Percentiles rank a stretch among this genome's conserved stretches.
phyloP scores from a whole-genome alignment of 2,797 vertebrate species.

The Darevskia mixta region DNA sequence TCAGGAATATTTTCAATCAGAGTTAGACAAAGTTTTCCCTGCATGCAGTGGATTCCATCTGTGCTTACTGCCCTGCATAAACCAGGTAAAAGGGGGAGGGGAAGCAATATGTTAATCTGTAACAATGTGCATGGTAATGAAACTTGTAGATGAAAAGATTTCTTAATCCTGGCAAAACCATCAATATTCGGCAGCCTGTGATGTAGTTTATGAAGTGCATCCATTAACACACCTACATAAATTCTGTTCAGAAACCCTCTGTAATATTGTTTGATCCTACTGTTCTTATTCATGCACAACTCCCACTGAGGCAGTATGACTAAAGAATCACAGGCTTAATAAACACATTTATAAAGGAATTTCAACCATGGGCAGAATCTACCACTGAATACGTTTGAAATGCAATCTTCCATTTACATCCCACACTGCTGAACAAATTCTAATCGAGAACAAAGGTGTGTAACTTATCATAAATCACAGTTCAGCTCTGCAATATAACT shows the following conservation, averaged over 20 bases:
- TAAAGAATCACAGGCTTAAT: slow-evolving; percentile 19
- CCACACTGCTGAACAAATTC: slow-evolving; percentile 29
- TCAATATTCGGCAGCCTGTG: slow-evolving; percentile 22
- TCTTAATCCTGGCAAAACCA: slow-evolving; percentile 15
- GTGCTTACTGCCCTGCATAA: slow-evolving; percentile 11
- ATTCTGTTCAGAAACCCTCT: slow-evolving; percentile 30
- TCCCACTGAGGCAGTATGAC: neutral
- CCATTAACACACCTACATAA: slow-evolving; percentile 1
- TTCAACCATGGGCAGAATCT: slow-evolving; percentile 1
- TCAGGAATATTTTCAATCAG: neutral
- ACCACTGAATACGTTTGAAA: slow-evolving; percentile 14
- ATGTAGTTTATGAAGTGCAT: slow-evolving; percentile 37
- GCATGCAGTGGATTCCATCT: neutral
- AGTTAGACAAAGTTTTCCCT: neutral
- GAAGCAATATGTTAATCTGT: neutral
- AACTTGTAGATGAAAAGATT: slow-evolving; percentile 19
- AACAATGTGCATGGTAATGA: neutral
- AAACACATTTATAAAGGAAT: slow-evolving; percentile 35
- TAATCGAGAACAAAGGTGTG: slow-evolving; percentile 40
- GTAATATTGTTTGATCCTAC: slow-evolving; percentile 20
- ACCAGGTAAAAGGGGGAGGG: neutral
- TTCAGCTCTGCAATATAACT: slow-evolving; percentile 24
- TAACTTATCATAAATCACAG: slow-evolving; percentile 54
- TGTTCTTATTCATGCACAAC: slow-evolving; percentile 14
- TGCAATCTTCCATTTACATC: slow-evolving; percentile 34